Percentiles rank a stretch among this genome's conserved stretches.
These are phyloP conservation scores for Cantharis rustica DNA, from an alignment of 2,888 invertebrate genomes.

Conservation along the genomic window DNA sequence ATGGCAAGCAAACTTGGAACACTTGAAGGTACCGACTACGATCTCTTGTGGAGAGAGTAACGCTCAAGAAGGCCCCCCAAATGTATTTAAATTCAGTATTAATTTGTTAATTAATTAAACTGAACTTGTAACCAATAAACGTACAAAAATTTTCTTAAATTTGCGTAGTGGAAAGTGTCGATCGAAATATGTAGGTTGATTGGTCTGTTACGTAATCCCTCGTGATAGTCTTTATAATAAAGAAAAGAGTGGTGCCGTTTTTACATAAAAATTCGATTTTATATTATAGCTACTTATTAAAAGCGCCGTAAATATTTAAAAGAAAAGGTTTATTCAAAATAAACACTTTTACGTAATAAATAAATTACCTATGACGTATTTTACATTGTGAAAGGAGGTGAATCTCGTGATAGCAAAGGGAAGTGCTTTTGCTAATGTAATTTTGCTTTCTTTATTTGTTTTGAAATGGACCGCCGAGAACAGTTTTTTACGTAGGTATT, in stretches of 20 bases:
- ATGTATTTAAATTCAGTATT: constrained; percentile 2
- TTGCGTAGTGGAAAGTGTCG: constrained; percentile 3
- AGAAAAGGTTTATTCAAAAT: not conserved
- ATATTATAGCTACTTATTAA: not conserved
- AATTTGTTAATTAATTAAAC: constrained; percentile 15
- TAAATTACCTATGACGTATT: not conserved
- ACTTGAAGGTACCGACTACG: constrained; percentile 24
- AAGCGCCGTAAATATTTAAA: not conserved
- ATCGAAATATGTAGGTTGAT: not conserved
- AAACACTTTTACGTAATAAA: not conserved
- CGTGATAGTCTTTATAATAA: not conserved
- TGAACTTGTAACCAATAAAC: constrained; percentile 3
- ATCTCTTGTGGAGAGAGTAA: constrained; percentile 18
- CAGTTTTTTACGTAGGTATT: not conserved
- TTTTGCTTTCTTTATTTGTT: not conserved
- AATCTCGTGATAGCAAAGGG: constrained; percentile 20
- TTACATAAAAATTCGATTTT: not conserved
- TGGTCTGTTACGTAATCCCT: not conserved
- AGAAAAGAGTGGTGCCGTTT: not conserved
- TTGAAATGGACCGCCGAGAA: not conserved
- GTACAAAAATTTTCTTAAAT: not conserved
- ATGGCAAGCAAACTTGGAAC: constrained; percentile 20
- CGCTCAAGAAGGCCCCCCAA: constrained; percentile 21
- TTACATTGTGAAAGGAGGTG: constrained; percentile 15
- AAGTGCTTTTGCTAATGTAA: constrained; percentile 20